A percentile compares a stretch with the other conserved stretches of the same genome.
These are phyloP conservation scores for Lasioglossum pauxillum DNA, from an alignment of 2,888 invertebrate genomes.

Conservation along the genomic window DNA sequence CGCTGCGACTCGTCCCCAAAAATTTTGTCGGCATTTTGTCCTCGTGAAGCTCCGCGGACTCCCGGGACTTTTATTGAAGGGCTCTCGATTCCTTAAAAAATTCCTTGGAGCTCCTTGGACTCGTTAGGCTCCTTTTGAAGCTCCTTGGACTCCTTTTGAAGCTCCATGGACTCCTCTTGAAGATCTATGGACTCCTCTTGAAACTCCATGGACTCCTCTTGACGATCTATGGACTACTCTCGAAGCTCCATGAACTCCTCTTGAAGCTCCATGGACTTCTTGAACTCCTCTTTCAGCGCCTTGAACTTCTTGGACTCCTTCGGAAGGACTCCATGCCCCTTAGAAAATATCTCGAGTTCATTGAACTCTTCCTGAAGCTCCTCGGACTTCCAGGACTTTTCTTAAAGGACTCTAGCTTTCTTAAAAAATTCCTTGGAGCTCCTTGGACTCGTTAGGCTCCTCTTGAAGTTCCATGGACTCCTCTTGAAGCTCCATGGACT, in stretches of 20 bases:
- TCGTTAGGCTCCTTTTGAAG: background rate
- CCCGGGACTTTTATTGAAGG: background rate
- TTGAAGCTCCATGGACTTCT: background rate
- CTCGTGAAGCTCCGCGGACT: too few species aligned
- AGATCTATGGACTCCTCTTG: rapidly evolving
- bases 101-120: background rate
- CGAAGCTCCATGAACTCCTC: too few species aligned
- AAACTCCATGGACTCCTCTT: background rate
- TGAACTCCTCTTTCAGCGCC: background rate
- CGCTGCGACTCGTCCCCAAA: background rate
- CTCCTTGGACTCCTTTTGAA: background rate
- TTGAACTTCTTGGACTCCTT: background rate
- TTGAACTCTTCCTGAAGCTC: background rate
- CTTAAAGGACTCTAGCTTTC: too few species aligned
- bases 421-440: too few species aligned
- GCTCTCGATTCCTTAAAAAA: background rate
- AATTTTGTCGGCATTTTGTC: background rate
- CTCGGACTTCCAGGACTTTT: background rate
- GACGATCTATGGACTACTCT: background rate
- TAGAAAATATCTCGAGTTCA: background rate
- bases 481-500: too few species aligned
- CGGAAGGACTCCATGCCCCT: too few species aligned
- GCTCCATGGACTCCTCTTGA: too few species aligned
- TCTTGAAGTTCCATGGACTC: too few species aligned
- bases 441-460: too few species aligned